Conservation (phyloP, 2,113 vertebrate species). For the Percopsis transmontana region DNA sequence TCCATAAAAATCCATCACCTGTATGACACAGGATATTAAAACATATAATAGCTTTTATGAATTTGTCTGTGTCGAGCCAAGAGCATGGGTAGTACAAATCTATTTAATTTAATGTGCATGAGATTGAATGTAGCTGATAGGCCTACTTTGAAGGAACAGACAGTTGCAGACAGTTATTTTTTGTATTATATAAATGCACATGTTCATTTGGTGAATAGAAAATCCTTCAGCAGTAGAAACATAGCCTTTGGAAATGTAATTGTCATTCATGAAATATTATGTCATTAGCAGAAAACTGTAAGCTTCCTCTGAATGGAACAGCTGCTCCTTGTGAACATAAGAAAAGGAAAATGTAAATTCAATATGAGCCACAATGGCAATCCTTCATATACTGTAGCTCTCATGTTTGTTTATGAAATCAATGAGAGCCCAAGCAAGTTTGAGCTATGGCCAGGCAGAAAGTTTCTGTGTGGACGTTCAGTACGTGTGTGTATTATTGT, state of each 20-base stretch:
- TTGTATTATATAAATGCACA: neutral
- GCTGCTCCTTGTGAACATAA: slow-evolving; percentile 55
- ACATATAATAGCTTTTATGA: too few species aligned
- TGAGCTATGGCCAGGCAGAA: slow-evolving; percentile 15
- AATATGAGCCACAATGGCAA: slow-evolving; percentile 67
- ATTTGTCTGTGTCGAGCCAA: too few species aligned
- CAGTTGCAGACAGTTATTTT: too few species aligned
- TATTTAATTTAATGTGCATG: too few species aligned
- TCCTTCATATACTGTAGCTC: slow-evolving; percentile 50
- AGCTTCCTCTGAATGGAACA: slow-evolving; percentile 51
- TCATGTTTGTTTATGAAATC: slow-evolving; percentile 62
- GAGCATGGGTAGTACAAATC: too few species aligned
- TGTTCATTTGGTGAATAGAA: slow-evolving; percentile 11
- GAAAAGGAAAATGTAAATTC: slow-evolving; percentile 59
- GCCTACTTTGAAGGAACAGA: too few species aligned
- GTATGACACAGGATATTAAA: too few species aligned
- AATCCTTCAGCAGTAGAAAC: slow-evolving; percentile 31
- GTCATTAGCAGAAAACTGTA: slow-evolving; percentile 29
- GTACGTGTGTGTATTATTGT: slow-evolving; percentile 6
- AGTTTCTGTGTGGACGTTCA: slow-evolving; percentile 10
- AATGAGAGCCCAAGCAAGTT: slow-evolving; percentile 54
- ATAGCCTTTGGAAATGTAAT: slow-evolving; percentile 36
- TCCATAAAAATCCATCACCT: too few species aligned
- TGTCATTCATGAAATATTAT: slow-evolving; percentile 57
- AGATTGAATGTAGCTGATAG: too few species aligned